Evolutionary conservation across 2,113 vertebrate genomes (phyloP).

Genomic region (Deroptyus accipitrinus): DNA sequence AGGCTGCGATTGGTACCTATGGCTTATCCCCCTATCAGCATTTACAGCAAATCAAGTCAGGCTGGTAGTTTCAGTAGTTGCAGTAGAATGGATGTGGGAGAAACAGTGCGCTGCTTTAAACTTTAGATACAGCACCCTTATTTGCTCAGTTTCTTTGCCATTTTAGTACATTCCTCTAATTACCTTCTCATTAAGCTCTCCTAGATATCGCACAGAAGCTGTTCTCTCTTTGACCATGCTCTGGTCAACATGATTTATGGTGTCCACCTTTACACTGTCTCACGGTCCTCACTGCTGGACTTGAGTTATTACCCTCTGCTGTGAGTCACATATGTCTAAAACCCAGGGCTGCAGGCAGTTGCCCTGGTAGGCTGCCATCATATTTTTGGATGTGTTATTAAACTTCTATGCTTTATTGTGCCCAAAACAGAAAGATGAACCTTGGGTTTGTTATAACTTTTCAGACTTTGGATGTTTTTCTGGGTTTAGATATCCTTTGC

Average conservation of each 20-base stretch:
- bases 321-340: neutral
- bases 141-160: neutral
- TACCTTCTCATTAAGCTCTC: neutral
- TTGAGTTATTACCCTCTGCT: neutral
- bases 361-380: neutral
- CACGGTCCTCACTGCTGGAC: fast-evolving
- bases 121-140: neutral
- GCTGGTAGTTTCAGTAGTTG: neutral
- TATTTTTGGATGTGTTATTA: neutral
- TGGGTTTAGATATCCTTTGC: fast-evolving
- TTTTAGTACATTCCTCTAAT: fast-evolving
- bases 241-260: neutral
- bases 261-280: fast-evolving
- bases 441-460: neutral
- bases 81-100: neutral
- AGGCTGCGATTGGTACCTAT: neutral
- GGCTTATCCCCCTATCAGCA: neutral
- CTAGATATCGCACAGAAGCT: neutral
- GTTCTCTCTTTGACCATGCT: neutral
- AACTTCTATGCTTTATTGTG: neutral
- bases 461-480: neutral
- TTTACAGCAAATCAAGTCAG: neutral
- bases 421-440: neutral
- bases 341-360: neutral
- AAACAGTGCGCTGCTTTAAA: neutral